Percentiles rank a stretch among this genome's conserved stretches.
Conservation (phyloP, 2,888 invertebrate species). For the Drosophila helvetica region DNA sequence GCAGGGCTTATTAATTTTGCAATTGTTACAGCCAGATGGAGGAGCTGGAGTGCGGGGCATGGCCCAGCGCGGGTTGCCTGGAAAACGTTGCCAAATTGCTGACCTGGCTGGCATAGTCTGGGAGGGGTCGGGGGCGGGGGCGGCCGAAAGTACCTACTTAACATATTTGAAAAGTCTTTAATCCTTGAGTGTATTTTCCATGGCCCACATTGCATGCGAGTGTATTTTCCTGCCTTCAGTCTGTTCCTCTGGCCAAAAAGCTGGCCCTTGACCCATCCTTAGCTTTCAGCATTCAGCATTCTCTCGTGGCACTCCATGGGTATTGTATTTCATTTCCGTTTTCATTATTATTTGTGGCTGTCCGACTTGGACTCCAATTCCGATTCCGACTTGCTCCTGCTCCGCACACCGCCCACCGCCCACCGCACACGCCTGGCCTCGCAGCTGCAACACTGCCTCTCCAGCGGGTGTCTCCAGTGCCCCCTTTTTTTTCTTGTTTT, state of each 20-base stretch:
- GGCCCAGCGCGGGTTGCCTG: background rate
- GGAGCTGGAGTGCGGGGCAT: background rate
- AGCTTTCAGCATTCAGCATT: slow-evolving; percentile 9
- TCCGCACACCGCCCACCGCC: too few relatives aligned
- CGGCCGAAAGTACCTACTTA: background rate
- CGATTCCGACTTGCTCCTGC: slow-evolving; percentile 42
- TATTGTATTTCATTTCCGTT: slow-evolving; percentile 83
- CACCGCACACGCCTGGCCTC: slow-evolving; percentile 8
- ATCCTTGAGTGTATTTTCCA: background rate
- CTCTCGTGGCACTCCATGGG: slow-evolving; percentile 67
- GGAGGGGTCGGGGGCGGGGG: too few relatives aligned
- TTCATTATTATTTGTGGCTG: slow-evolving; percentile 81
- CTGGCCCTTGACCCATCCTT: background rate
- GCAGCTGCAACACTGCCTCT: slow-evolving; percentile 8
- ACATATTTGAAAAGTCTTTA: background rate
- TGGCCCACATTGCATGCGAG: background rate
- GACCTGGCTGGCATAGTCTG: too few relatives aligned
- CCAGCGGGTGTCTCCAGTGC: slow-evolving; percentile 47
- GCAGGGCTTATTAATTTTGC: slow-evolving; percentile 68
- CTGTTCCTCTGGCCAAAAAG: background rate
- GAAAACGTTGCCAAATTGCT: slow-evolving; percentile 10
- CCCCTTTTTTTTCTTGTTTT: slow-evolving; percentile 55
- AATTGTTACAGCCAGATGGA: slow-evolving; percentile 20
- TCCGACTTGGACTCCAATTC: slow-evolving; percentile 57
- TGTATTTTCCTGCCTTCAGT: background rate